Percentiles rank a stretch among this genome's conserved stretches.
These are phyloP conservation scores for Arnoldichthys spilopterus DNA, from an alignment of 2,797 vertebrate species.

Conservation along the genomic window DNA sequence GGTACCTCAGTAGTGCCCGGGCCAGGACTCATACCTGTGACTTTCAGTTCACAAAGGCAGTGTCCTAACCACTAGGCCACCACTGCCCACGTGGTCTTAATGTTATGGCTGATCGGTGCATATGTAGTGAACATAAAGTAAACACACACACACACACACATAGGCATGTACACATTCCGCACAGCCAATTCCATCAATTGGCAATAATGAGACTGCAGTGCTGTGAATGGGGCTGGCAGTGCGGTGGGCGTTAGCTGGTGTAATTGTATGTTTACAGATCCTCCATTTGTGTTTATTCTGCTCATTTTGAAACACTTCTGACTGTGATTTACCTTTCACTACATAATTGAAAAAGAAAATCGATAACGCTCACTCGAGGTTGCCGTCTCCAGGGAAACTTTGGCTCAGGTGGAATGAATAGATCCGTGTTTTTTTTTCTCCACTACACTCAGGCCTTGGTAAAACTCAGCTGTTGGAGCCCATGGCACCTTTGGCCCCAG, in stretches of 20 bases:
- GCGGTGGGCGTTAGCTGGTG: constrained; percentile 32
- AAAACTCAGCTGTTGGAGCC: not conserved
- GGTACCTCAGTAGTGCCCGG: no score
- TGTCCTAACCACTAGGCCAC: no score
- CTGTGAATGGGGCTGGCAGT: constrained; percentile 56
- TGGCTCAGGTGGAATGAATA: constrained; percentile 57
- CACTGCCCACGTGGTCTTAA: no score
- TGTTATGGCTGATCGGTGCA: no score
- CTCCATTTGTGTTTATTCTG: constrained; percentile 69
- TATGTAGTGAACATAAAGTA: constrained; percentile 46
- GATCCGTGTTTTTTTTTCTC: constrained; percentile 29
- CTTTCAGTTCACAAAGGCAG: no score
- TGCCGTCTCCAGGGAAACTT: constrained; percentile 48
- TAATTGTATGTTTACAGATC: constrained; percentile 44
- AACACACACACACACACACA: constrained; percentile 33
- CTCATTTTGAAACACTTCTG: constrained; percentile 66
- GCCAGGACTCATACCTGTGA: no score
- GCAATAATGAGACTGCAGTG: constrained; percentile 69
- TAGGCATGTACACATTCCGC: constrained; percentile 61
- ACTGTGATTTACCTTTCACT: constrained; percentile 71
- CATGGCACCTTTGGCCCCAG: not conserved
- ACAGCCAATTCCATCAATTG: constrained; percentile 63
- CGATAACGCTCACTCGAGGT: constrained; percentile 61
- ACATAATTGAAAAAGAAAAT: constrained; percentile 78
- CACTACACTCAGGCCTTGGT: not conserved